phyloP scores from a whole-genome alignment of 2,888 invertebrate genomes.

The Eupithecia pulchellata region DNA sequence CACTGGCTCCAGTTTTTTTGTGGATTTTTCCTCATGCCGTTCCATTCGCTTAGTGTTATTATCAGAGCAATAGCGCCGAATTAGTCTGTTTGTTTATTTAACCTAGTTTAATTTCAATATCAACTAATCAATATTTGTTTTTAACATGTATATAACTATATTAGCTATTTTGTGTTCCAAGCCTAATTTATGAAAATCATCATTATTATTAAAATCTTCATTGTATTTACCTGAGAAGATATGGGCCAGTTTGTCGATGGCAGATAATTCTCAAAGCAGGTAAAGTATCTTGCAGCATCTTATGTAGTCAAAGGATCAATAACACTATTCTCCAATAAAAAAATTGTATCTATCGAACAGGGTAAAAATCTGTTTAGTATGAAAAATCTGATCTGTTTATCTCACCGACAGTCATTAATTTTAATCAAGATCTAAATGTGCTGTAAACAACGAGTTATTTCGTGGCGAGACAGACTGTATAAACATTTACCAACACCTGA shows the following conservation, averaged over 20 bases:
- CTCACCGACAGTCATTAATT: slow-evolving; percentile 14
- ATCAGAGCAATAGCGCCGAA: slow-evolving; percentile 27
- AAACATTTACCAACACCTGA: slow-evolving; percentile 4
- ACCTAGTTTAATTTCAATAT: not conserved
- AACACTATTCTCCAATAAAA: not conserved
- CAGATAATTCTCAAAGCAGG: not conserved
- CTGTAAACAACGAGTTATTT: slow-evolving; percentile 13
- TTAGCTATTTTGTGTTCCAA: not conserved
- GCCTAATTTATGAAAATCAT: not conserved
- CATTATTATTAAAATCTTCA: not conserved
- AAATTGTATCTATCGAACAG: not conserved
- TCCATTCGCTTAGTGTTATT: slow-evolving; percentile 52
- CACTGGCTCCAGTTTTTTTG: slow-evolving; percentile 39
- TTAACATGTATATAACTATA: not conserved
- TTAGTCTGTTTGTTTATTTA: slow-evolving; percentile 17
- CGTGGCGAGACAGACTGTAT: not conserved
- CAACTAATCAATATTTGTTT: not conserved
- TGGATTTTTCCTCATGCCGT: slow-evolving; percentile 68
- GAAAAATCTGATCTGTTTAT: slow-evolving; percentile 15
- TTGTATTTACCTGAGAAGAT: not conserved
- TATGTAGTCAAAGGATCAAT: not conserved
- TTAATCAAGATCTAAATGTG: slow-evolving; percentile 12
- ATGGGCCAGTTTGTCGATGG: not conserved
- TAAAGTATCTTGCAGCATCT: not conserved
- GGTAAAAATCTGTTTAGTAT: not conserved